phyloP scores from a whole-genome alignment of 2,888 invertebrate genomes.

The Pyrocoelia pectoralis region DNA sequence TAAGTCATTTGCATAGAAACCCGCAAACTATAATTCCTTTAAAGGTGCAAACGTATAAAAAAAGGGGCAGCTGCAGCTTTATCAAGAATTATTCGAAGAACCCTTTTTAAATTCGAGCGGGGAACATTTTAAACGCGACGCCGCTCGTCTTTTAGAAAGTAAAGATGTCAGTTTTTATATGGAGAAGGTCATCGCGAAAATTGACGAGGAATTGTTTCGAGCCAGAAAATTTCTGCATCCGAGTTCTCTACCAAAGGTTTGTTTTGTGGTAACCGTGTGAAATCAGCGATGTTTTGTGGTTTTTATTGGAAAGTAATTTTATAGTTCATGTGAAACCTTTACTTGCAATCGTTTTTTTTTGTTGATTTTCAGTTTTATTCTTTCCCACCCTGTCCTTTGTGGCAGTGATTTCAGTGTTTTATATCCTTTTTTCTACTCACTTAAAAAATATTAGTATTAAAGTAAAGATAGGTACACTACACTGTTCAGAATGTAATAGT shows the following conservation, averaged over 20 bases:
- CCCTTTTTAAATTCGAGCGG: conserved; percentile 86
- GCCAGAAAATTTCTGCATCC: conserved; percentile 80
- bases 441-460: no score
- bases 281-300: no score
- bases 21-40: conserved; percentile 56
- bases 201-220: conserved; percentile 79
- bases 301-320: no score
- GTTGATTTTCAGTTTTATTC: no score
- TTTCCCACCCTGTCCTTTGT: no score
- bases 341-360: no score
- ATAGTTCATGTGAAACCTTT: no score
- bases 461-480: no score
- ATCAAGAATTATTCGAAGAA: conserved; percentile 84
- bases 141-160: conserved; percentile 79
- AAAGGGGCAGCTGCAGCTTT: conserved; percentile 81
- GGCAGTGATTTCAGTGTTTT: no score
- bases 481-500: no score
- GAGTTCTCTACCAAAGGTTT: conserved; percentile 63
- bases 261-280: background rate
- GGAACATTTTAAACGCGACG: conserved; percentile 80
- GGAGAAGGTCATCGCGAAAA: conserved; percentile 81
- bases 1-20: conserved; percentile 42
- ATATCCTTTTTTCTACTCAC: no score
- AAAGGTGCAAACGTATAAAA: conserved; percentile 86
- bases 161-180: conserved; percentile 91